These are phyloP conservation scores for Gambusia affinis DNA, from an alignment of 2,113 vertebrate species.

Conservation along the genomic window DNA sequence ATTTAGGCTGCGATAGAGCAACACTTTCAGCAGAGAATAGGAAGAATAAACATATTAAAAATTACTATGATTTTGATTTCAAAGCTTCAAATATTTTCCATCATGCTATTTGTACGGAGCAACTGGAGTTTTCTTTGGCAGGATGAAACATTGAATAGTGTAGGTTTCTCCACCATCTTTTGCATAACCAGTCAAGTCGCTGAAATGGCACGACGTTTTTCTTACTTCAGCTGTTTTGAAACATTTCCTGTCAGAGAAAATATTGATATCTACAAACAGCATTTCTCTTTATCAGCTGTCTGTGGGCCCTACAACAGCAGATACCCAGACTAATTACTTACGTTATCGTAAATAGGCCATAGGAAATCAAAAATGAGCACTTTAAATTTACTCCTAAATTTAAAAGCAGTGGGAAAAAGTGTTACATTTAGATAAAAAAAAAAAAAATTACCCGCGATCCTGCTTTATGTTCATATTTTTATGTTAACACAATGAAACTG, in stretches of 20 bases:
- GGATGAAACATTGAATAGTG: too few species aligned
- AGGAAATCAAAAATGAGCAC: constrained; percentile 3
- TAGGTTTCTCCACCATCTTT: too few species aligned
- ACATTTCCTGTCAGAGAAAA: too few species aligned
- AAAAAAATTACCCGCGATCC: neutral
- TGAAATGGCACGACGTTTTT: too few species aligned
- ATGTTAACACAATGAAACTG: neutral
- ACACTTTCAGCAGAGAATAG: neutral
- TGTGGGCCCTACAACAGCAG: neutral
- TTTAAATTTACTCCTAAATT: too few species aligned
- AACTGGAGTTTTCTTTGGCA: neutral
- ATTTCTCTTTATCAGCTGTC: too few species aligned
- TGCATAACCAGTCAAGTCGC: too few species aligned
- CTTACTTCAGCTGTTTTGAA: too few species aligned
- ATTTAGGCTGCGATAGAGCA: neutral
- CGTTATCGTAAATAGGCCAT: neutral
- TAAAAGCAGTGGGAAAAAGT: neutral
- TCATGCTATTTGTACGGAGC: neutral
- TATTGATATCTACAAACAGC: too few species aligned
- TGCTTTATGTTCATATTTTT: neutral
- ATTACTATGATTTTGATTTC: neutral
- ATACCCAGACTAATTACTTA: neutral
- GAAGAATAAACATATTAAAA: neutral
- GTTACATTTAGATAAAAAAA: neutral
- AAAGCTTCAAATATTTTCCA: too few species aligned